phyloP scores from a whole-genome alignment of 2,113 vertebrate species.

The Megaceryle maxima region DNA sequence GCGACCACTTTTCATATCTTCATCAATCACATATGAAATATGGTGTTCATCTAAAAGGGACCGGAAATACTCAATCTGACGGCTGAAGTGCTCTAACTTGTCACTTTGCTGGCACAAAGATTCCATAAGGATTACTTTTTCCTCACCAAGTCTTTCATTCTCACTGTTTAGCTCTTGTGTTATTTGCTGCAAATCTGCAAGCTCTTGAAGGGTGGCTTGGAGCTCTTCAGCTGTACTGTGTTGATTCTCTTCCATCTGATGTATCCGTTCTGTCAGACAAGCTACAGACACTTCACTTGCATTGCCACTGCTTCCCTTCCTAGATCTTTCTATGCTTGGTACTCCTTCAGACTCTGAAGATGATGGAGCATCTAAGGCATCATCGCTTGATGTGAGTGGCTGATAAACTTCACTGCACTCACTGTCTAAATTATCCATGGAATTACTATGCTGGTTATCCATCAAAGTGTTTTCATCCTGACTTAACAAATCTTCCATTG shows the following conservation, averaged over 20 bases:
- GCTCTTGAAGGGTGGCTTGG: constrained; percentile 92
- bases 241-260: constrained; percentile 97
- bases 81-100: constrained; percentile 88
- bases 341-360: constrained; percentile 89
- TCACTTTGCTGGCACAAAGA: constrained; percentile 95
- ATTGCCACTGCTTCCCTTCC: constrained; percentile 88
- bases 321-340: constrained; percentile 85
- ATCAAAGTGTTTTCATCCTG: constrained; percentile 83
- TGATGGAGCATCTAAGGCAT: constrained; percentile 90
- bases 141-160: constrained; percentile 93
- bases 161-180: constrained; percentile 94
- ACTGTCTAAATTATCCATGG: constrained; percentile 92
- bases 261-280: constrained; percentile 91
- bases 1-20: constrained; percentile 91
- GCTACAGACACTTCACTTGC: constrained; percentile 91
- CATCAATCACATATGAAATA: constrained; percentile 84
- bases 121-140: constrained; percentile 94
- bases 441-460: constrained; percentile 89
- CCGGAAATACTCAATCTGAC: constrained; percentile 90
- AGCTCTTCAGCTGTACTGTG: constrained; percentile 95
- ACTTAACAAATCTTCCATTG: constrained; percentile 90
- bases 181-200: constrained; percentile 92
- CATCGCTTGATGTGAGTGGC: constrained; percentile 91
- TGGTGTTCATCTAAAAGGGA: constrained; percentile 90
- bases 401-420: constrained; percentile 96